Base-by-base conservation (phyloP, 2,113 vertebrate species). In the Corynorhinus townsendii region DNA sequence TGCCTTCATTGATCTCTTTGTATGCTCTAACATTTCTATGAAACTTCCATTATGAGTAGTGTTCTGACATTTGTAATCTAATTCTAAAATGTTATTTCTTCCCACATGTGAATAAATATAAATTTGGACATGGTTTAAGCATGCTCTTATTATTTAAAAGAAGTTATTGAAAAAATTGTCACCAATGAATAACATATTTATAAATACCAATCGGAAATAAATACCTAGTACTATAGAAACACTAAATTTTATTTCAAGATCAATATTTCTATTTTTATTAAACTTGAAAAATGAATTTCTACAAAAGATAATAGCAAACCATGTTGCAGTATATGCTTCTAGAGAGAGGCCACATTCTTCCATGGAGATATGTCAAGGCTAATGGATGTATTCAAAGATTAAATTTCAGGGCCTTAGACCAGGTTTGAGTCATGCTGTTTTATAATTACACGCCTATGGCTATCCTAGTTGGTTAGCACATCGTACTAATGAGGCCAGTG, bases 391-490 rank as follows among this genome's bases (percentile, higher is more conserved):
- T 86, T 90, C 86, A 95, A 95, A 96, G 79, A 88, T 95, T 90
- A 86, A 89, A 66, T 86, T 92, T 88, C 82, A 88, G 68, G 64
- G n/a, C n/a, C 62, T 45, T 90, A 47, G 15, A 82, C 69, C 7
- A 47, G 81, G 69, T 90, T 96, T 92, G 95, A 95, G 90, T 96
- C 94, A 69, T 62, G 94, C 96, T 92, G 86, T 45, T 93, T 90
- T 86, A 66, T 95, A 95, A 97, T 95, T 91, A 80, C 89, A 84
- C 75, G 94, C 94, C 94, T 6, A 0, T 82, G 91, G 96, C 95
- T 94, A 90, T 54, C 77, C 79, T 92, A 11, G 62, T 90, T 96
- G 89, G 82, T 95, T 96, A 92, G 90, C 56, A 82, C 38, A 83
- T 45, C 15, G 12, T 69, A 62, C 73, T 92, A 97, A 95, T 90